phyloP scores from a whole-genome alignment of 2,888 invertebrate species.

The Dasysyrphus tricinctus region DNA sequence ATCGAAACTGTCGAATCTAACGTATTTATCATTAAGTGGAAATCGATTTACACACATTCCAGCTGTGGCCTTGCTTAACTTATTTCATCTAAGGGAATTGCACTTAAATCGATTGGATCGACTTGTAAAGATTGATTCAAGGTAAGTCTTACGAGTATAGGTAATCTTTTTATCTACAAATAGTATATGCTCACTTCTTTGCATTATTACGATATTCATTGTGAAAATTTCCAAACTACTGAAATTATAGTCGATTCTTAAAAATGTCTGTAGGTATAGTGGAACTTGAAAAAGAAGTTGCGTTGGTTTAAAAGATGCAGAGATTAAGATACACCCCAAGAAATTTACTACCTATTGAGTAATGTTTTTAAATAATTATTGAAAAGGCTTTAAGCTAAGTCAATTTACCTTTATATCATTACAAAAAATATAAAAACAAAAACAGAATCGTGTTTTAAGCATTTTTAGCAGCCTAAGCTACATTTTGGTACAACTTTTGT shows the following conservation, averaged over 20 bases:
- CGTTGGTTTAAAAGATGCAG: neutral
- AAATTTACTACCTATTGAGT: too few species aligned
- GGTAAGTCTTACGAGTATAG: slow-evolving; percentile 79
- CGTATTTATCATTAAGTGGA: slow-evolving; percentile 90
- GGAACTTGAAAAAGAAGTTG: neutral
- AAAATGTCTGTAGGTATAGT: neutral
- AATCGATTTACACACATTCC: slow-evolving; percentile 90
- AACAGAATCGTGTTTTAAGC: too few species aligned
- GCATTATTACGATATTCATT: slow-evolving; percentile 1
- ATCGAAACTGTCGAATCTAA: slow-evolving; percentile 90
- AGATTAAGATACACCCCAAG: slow-evolving; percentile 21
- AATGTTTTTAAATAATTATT: too few species aligned
- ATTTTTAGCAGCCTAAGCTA: too few species aligned
- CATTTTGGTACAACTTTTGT: too few species aligned
- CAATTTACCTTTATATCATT: too few species aligned
- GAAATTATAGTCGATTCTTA: neutral
- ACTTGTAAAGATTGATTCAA: slow-evolving; percentile 88
- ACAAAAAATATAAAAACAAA: too few species aligned
- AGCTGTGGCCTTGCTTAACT: slow-evolving; percentile 91
- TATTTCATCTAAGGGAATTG: slow-evolving; percentile 91
- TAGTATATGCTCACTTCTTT: neutral
- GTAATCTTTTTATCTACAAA: too few species aligned
- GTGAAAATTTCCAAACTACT: neutral
- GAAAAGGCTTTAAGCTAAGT: too few species aligned
- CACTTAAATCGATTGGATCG: slow-evolving; percentile 88